Percentiles rank a stretch among this genome's conserved stretches.
These are phyloP conservation scores for Euura saliciscinereae DNA, from an alignment of 1,140 invertebrate genomes.

Conservation along the genomic window DNA sequence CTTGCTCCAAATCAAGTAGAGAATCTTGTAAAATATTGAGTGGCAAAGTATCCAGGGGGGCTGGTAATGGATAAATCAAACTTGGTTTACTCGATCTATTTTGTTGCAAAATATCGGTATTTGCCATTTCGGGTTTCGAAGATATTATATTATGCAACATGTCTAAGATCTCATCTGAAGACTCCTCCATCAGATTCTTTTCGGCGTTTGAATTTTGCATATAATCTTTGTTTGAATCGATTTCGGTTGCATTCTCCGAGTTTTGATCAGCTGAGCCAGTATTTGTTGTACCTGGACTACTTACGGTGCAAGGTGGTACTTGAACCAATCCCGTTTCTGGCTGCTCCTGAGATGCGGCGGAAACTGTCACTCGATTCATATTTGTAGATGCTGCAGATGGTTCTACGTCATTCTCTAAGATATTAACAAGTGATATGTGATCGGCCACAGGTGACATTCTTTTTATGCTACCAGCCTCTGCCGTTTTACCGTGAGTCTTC, in stretches of 20 bases:
- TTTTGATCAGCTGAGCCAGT: constrained; percentile 15
- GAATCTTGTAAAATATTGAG: constrained; percentile 56
- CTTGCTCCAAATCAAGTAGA: constrained; percentile 49
- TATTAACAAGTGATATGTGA: constrained; percentile 54
- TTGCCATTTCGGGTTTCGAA: constrained; percentile 56
- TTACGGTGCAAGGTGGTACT: constrained; percentile 26
- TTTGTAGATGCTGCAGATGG: constrained; percentile 28
- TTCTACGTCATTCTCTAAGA: constrained; percentile 54
- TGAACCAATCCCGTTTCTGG: constrained; percentile 35
- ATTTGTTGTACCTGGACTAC: constrained; percentile 15
- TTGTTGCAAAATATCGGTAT: constrained; percentile 39
- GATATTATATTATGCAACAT: constrained; percentile 71
- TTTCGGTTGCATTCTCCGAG: constrained; percentile 32
- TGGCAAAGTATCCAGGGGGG: constrained; percentile 51
- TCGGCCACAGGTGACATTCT: constrained; percentile 54
- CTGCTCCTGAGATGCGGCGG: constrained; percentile 29
- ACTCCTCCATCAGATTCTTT: constrained; percentile 56
- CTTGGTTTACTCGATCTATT: constrained; percentile 48
- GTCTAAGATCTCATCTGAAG: constrained; percentile 71
- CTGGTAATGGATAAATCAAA: constrained; percentile 52
- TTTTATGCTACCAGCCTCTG: constrained; percentile 37
- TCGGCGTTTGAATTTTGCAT: constrained; percentile 24
- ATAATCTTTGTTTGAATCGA: constrained; percentile 34
- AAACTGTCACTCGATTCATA: constrained; percentile 40
- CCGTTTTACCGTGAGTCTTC: constrained; percentile 29